Base-by-base conservation (phyloP, 2,113 vertebrate species). In the Hippocampus mohnikei region DNA sequence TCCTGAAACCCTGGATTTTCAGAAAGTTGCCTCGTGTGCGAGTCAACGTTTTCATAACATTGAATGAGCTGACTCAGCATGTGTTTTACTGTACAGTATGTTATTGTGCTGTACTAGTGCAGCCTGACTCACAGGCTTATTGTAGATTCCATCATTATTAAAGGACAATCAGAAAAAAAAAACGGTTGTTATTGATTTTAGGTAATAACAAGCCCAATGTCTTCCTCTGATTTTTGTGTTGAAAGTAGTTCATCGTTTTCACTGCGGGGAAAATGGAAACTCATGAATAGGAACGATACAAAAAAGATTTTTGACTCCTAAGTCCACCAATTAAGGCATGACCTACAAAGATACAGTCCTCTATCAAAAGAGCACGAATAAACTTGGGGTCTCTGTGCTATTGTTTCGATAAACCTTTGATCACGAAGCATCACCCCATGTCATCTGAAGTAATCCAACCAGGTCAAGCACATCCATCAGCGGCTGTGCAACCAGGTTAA, bases 91-190 rank as follows among this genome's bases (percentile, higher is more conserved):
- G 18, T 44, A 40, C 33, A 41, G 18, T 44, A 23, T 50, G 46
- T 25, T 40, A 63, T 15, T 69, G 56, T 27, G 41, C 13, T 25
- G 18, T 48, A 42, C 50, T 23, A 64, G 70, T 23, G 8, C 56
- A 23, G 41, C 66, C 74, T 78, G 62, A 79, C 42, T 81, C 72
- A 21, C 2, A 8, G 74, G 81, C 60, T 83, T 76, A 83, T 50
- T 29, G 40, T 56, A 78, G 70, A 81, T 70, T 80, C 75, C 73
- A 66, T 48, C 72, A 58, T 86, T 81, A 88, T 88, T 75, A 68
- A 59, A 71, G 44, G 48, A 75, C 78, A 69, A 82, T 79, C 75
- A 56, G 62, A 69, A 76, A 79, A 68, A 69, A 21, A 80, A 23
- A 58, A 11, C 3, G 18, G 18, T 18, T 12, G 8, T 12, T 58